Evolutionary conservation across 2,797 vertebrate species (phyloP).

Genomic region (Podargus strigoides): DNA sequence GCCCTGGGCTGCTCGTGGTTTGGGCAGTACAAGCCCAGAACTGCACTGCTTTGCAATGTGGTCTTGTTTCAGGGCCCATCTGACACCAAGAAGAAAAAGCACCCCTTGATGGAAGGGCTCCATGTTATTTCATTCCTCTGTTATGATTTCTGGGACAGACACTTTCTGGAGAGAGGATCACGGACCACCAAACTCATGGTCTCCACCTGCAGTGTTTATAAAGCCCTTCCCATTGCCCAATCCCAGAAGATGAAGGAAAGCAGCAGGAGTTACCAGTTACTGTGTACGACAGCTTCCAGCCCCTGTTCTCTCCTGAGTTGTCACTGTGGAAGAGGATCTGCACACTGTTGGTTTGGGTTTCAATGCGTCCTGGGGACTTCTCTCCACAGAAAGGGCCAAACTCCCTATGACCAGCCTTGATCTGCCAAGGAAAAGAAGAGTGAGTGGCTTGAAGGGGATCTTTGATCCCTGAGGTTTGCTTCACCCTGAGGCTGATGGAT

Average conservation of each 20-base stretch:
- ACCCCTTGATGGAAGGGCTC: neutral
- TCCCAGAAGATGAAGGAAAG: neutral
- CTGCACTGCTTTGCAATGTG: neutral
- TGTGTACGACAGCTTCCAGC: conserved; percentile 87
- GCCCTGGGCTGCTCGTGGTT: neutral
- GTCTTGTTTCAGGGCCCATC: neutral
- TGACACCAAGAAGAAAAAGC: neutral
- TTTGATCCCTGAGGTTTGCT: neutral
- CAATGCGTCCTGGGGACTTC: conserved; percentile 81
- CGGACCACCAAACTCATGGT: neutral
- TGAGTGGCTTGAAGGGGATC: neutral
- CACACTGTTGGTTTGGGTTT: conserved; percentile 77
- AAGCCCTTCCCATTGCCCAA: neutral
- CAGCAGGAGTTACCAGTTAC: conserved; percentile 72
- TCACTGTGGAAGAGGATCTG: conserved; percentile 88
- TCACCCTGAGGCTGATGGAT: neutral
- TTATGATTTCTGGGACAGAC: neutral
- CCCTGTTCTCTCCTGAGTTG: conserved; percentile 88
- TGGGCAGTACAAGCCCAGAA: neutral
- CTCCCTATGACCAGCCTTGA: conserved; percentile 75
- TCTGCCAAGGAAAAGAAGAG: conserved; percentile 67
- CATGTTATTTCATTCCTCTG: neutral
- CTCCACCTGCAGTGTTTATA: neutral
- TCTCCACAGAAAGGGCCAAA: conserved; percentile 89
- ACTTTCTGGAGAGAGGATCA: neutral